Percentiles rank a stretch among this genome's conserved stretches.
These are phyloP conservation scores for Amiota mariae DNA, from an alignment of 2,888 invertebrate species.

Conservation along the genomic window DNA sequence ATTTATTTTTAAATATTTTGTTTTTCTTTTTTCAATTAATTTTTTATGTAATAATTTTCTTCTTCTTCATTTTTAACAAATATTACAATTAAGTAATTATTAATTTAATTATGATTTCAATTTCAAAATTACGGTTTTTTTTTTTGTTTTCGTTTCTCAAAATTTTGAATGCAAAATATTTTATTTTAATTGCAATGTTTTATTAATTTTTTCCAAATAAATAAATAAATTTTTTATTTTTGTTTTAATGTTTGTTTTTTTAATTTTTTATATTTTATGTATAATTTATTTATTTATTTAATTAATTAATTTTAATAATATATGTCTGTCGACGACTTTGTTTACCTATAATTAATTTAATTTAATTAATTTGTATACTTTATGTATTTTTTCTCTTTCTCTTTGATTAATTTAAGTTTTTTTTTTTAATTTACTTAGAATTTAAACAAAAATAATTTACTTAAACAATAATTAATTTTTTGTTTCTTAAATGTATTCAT, in stretches of 20 bases:
- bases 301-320: slow-evolving; percentile 23
- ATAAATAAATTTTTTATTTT: slow-evolving; percentile 24
- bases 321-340: slow-evolving; percentile 10
- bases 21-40: neutral
- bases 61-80: neutral
- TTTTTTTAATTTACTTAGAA: slow-evolving; percentile 43
- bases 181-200: slow-evolving; percentile 20
- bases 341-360: slow-evolving; percentile 44
- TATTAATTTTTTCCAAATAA: slow-evolving; percentile 4
- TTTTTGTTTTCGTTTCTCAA: slow-evolving; percentile 9
- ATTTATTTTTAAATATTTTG: slow-evolving; percentile 16
- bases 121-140: too few relatives aligned
- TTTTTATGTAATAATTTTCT: slow-evolving; percentile 12
- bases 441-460: slow-evolving; percentile 50
- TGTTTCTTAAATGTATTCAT: neutral
- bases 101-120: too few relatives aligned
- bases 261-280: slow-evolving; percentile 24
- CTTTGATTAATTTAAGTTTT: slow-evolving; percentile 39
- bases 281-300: slow-evolving; percentile 29
- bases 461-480: slow-evolving; percentile 30
- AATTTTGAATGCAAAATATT: slow-evolving; percentile 30
- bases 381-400: slow-evolving; percentile 50
- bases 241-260: slow-evolving; percentile 12
- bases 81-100: neutral
- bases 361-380: slow-evolving; percentile 66